These are phyloP conservation scores for Netelia fuscicornis DNA, from an alignment of 2,888 invertebrate genomes.

Conservation along the genomic window DNA sequence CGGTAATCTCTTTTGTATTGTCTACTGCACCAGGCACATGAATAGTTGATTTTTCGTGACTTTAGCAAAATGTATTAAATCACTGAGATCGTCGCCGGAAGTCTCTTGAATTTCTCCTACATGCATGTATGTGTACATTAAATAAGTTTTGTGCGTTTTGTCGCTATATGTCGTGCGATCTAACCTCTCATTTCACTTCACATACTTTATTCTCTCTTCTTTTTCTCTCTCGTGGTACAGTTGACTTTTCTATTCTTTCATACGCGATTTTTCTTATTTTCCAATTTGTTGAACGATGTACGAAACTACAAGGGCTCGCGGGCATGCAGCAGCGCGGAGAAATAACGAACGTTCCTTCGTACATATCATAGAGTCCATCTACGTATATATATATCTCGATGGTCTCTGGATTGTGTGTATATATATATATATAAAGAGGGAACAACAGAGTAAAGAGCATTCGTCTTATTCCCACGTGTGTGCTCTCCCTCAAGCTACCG, in stretches of 20 bases:
- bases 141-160: conserved; percentile 5
- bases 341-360: conserved; percentile 25
- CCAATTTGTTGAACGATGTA: conserved; percentile 30
- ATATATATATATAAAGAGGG: background rate
- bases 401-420: too few relatives aligned
- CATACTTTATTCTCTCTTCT: conserved; percentile 1
- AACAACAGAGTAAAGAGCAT: conserved; percentile 1
- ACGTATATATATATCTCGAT: too few relatives aligned
- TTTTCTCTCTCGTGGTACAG: background rate
- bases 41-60: too few relatives aligned
- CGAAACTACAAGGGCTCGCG: conserved; percentile 24
- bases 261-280: conserved; percentile 34
- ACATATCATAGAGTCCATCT: background rate
- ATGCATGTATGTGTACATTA: background rate
- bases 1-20: too few relatives aligned
- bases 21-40: too few relatives aligned
- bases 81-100: conserved; percentile 10
- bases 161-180: background rate
- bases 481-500: conserved; percentile 19
- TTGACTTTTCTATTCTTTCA: too few relatives aligned
- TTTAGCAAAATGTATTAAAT: too few relatives aligned
- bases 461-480: conserved; percentile 43
- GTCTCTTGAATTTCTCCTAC: conserved; percentile 12
- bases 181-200: conserved; percentile 2
- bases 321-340: conserved; percentile 2